A percentile compares a stretch with the other conserved stretches of the same genome.
phyloP scores from a whole-genome alignment of 2,888 invertebrate genomes.

The Drosophila quinaria region DNA sequence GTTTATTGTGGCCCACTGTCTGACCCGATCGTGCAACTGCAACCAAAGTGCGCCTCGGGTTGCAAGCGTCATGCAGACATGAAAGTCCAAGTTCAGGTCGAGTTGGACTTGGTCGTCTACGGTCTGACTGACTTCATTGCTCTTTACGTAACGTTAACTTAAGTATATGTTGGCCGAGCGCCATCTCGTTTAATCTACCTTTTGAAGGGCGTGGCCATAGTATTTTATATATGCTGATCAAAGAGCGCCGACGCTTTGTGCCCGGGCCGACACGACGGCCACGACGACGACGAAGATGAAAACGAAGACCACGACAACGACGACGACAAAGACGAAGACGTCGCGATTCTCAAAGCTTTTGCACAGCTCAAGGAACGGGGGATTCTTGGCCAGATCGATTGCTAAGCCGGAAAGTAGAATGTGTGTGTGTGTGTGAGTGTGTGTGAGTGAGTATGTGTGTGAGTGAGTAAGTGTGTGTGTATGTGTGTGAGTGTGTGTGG shows the following conservation, averaged over 20 bases:
- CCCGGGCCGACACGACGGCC: conserved; percentile 70
- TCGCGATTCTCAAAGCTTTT: conserved; percentile 23
- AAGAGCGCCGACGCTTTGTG: conserved; percentile 85
- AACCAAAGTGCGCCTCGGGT: conserved; percentile 68
- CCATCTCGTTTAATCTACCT: conserved; percentile 86
- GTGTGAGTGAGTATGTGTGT: conserved; percentile 49
- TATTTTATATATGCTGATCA: conserved; percentile 86
- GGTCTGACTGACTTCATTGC: conserved; percentile 80
- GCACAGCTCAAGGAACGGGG: conserved; percentile 7
- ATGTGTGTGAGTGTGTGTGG: conserved; percentile 16
- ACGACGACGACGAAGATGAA: conserved; percentile 26
- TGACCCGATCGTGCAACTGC: conserved; percentile 56
- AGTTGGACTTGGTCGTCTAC: conserved; percentile 26
- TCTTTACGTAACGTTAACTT: conserved; percentile 81
- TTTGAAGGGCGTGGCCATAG: conserved; percentile 85
- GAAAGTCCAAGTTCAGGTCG: conserved; percentile 41
- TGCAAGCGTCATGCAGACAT: conserved; percentile 54
- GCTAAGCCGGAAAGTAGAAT: conserved; percentile 16
- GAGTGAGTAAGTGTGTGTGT: conserved; percentile 17
- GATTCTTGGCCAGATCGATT: conserved; percentile 18
- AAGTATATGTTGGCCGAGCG: conserved; percentile 84
- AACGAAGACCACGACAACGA: conserved; percentile 22
- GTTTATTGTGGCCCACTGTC: conserved; percentile 57
- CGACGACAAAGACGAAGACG: conserved; percentile 38
- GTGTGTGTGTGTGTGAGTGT: conserved; percentile 48